These are phyloP conservation scores for Phragmatobia fuliginosa DNA, from an alignment of 2,888 invertebrate genomes.

Conservation along the genomic window DNA sequence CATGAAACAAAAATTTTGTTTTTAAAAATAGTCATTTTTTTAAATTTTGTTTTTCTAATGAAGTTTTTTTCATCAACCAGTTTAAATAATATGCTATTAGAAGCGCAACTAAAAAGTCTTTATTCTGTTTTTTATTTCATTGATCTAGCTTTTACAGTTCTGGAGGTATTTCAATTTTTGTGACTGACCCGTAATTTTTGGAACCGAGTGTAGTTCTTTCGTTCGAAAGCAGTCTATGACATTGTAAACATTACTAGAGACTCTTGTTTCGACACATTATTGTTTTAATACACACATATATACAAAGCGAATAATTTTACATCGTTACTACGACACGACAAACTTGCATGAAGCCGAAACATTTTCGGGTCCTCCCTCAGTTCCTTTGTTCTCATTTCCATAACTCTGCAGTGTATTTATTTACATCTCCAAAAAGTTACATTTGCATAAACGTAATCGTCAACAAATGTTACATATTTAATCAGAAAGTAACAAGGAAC, in stretches of 20 bases:
- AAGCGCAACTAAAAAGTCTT: no score
- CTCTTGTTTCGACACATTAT: neutral
- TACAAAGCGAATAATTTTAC: neutral
- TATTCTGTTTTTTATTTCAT: no score
- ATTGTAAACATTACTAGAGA: neutral
- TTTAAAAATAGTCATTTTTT: no score
- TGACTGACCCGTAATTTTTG: no score
- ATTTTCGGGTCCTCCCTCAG: constrained; percentile 21
- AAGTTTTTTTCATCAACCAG: no score
- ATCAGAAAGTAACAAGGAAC: constrained; percentile 16
- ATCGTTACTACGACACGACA: constrained; percentile 3
- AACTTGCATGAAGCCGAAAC: constrained; percentile 19
- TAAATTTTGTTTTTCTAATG: no score
- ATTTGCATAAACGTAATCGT: constrained; percentile 27
- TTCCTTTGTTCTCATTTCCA: constrained; percentile 34
- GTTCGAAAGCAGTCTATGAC: no score
- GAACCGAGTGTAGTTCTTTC: no score
- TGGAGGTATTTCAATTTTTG: no score
- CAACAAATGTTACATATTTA: constrained; percentile 27
- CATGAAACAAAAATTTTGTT: no score
- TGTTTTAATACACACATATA: neutral
- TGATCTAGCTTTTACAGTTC: no score
- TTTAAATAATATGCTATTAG: no score
- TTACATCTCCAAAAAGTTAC: constrained; percentile 30
- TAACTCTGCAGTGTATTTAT: constrained; percentile 32